Evolutionary conservation across 2,113 vertebrate species (phyloP), one percentile per base, ranked within the genome.

Genomic region (Mastomys coucha): DNA sequence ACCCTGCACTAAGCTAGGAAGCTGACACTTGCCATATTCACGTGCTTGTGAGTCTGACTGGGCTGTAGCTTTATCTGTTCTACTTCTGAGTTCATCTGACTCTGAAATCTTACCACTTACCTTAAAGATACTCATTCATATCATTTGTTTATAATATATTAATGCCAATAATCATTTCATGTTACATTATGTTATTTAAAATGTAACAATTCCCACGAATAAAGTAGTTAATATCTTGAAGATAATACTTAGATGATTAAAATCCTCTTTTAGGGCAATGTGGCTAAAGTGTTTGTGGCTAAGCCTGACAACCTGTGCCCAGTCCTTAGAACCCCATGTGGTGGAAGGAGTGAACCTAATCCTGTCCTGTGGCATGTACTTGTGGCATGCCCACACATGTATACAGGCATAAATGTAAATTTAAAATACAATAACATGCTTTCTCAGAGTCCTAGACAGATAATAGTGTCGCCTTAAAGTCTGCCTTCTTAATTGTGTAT

Each of bases 151-250:
- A 72, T 3, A 89, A 7, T 56, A 39, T 65, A 36, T 73, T 77
- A 91, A 73, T 26, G 63, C 63, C 58, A 73, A 20, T 97, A 49
- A 78, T 97, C 22, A 91, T 93, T 95, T 93, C 31, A 67, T 93
- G 20, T 95, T 95, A 63, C 81, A 95, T 28, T 96, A 31, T 80
- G 16, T 84, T 90, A 36, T 94, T 42, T 90, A 92, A 88, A 77
- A 56, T 89, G 31, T 77, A 22, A 67, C 77, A 89, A 81, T 77
- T 95, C 39, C 36, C 60, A 91, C 20, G 45, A 33, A 69, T 93
- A 56, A 96, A 72, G 36, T 81, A 36, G 17, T 1, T 93, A 33
- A 76, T 91, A 91, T 81, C 49, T 56, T 67, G 28, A 91, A 10
- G 19, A 7, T 78, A 53, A 89, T 65, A 69, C 42, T 89, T 85